Evolutionary conservation across 2,113 vertebrate species (phyloP), one percentile per base, ranked within the genome.

Genomic region (Brachyistius frenatus): DNA sequence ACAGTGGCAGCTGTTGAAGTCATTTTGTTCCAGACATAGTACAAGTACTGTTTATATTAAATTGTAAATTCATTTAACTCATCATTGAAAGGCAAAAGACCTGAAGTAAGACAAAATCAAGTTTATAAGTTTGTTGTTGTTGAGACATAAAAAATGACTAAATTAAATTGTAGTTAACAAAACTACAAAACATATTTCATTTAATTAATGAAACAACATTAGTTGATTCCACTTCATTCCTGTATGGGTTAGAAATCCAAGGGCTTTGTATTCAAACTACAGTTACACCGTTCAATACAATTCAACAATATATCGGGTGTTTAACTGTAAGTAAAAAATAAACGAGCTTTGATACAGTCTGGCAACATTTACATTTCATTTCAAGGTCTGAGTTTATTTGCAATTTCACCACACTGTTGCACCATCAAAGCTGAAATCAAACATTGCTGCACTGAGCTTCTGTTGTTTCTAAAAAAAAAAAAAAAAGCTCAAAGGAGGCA

Each of bases 401-500:
- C 78, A 90, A 87, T 73, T 70, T 69, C 57, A 55, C 33, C 66
- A 44, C 31, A 71, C 64, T 68, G 74, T 88, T 90, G 85, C 79
- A 53, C 63, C 88, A 86, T 91, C 88, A 89, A 91, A 89, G 89
- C 80, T 70, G 31, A 80, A 84, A 73, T 89, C 87, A 88, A 75
- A 79, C 80, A 76, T 75, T 68, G 35, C 81, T 69, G 73, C 69
- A 79, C 16, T 50, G 63, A 73, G 81, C 81, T 39, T 80, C 78
- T 86, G 79, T 86, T 90, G 81, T 85, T 82, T 86, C 74, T 67
- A 46, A 80, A 84, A 23, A 23, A 23, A 84, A 23, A 23, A 23
- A 85, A 88, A 84, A 50, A 75, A 84, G 70, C 82, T 83, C 70
- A 76, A 69, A 80, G 85, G 56, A 81, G 63, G 53, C 76, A 36